Evolutionary conservation across 2,797 vertebrate species (phyloP), one percentile per base, ranked within the genome.

Genomic region (Natrix natrix): DNA sequence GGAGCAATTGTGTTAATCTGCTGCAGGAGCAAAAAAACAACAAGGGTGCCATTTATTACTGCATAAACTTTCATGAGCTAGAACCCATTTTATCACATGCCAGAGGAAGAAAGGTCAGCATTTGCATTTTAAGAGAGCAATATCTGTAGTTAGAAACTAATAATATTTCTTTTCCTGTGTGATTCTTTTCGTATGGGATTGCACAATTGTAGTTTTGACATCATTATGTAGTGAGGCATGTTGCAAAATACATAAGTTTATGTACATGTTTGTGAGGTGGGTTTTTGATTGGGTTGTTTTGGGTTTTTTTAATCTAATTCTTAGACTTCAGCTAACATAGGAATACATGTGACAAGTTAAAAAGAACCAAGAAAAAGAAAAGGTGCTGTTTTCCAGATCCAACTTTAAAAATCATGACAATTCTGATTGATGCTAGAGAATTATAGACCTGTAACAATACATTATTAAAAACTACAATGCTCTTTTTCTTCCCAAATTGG

Each of bases 181-280:
- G 86, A 88, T 54, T 37, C 57, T 26, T 78, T 74, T 78, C 7
- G 6, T 37, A 69, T 6, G 20, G 88, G 60, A 69, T 54, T 37
- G 28, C 5, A 63, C n/a, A 92, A 92, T 87, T 92, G 88, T 7
- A 92, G 24, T 56, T 87, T 92, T 88, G 61, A 37, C 32, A 92
- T 88, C 86, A 87, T 32, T 32, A 55, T 88, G 56, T 55, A 37
- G 56, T 91, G 28, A 60, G 48, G 37, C 22, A 61, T 61, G 59
- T 86, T 20, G 52, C 74, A 59, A 60, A 86, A 61, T 63, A 13
- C 8, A 54, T 59, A 61, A 0, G 17, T 91, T 86, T 91, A 32
- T 32, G n/a, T 86, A 61, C 57, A 63, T 20, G 11, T n/a, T 91
- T 32, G 43, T 48, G 13, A 52, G 8, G 43, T 48, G 4, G 59